Evolutionary conservation across 2,797 vertebrate genomes (phyloP).

Genomic region (Acipenser transmontanus): DNA sequence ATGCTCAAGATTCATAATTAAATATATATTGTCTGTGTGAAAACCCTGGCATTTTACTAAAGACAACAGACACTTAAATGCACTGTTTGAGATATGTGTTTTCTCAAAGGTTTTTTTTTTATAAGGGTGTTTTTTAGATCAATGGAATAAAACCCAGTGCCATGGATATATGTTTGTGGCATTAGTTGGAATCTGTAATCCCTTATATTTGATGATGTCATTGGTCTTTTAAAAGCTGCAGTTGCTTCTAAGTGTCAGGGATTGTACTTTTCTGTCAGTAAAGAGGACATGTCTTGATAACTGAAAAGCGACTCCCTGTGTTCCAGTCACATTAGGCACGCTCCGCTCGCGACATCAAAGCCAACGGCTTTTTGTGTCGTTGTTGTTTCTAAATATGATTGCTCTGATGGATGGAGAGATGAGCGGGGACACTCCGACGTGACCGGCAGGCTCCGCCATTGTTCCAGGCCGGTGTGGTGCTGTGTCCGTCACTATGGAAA

Average conservation of each 20-base stretch:
- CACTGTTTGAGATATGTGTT: too few species aligned
- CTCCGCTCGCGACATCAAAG: conserved; percentile 59
- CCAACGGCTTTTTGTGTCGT: conserved; percentile 44
- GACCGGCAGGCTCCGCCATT: conserved; percentile 64
- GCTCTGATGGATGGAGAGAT: conserved; percentile 53
- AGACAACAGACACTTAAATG: too few species aligned
- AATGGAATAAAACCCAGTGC: too few species aligned
- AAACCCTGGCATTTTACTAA: too few species aligned
- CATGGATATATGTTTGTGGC: too few species aligned
- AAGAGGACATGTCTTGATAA: conserved; percentile 47
- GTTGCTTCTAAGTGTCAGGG: conserved; percentile 59
- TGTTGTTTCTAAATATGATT: conserved; percentile 70
- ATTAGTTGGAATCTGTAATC: conserved; percentile 11
- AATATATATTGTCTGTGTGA: too few species aligned
- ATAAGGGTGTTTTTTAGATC: too few species aligned
- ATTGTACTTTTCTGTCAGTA: conserved; percentile 41
- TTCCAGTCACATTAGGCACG: conserved; percentile 59
- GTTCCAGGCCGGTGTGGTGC: conserved; percentile 67
- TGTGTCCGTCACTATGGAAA: conserved; percentile 85
- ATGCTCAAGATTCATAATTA: too few species aligned
- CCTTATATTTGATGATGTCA: conserved; percentile 59
- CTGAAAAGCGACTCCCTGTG: conserved; percentile 28
- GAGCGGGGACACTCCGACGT: conserved; percentile 45
- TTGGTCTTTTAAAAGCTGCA: conserved; percentile 53
- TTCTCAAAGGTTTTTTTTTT: too few species aligned